Base-by-base conservation (phyloP, 1,140 invertebrate genomes). In the Galendromus occidentalis region DNA sequence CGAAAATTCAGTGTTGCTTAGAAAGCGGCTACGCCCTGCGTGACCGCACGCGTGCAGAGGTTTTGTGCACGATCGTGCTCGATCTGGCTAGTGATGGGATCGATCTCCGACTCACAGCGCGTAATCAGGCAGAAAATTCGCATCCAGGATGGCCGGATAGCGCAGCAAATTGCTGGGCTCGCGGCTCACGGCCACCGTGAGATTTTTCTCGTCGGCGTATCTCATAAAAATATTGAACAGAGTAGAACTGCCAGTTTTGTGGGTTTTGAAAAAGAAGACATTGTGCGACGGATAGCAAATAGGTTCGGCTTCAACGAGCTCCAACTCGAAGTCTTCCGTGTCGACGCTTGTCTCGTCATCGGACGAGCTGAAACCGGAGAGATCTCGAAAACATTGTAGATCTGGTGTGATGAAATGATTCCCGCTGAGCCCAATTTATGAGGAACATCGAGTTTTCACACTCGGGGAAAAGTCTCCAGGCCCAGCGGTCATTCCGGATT, bases 211-310 rank as follows among this genome's bases (percentile, higher is more conserved):
- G 2, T 59, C 51, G 17, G 51, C 51, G 9, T 29, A 59, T 59
- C 51, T 14, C 25, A 59, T 17, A 17, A 59, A 33, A 18, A 59
- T 9, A 25, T 59, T 59, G 51, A 59, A 25, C 2, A 59, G 4
- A 4, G 51, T 59, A 2, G 51, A 59, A 9, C 51, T 59, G 14
- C 51, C 51, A 4, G 51, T 59, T 33, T 59, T 59, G 22, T 59
- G 51, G 14, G 51, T 14, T 12, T 44, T 64, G 30, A 66, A 9
- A 47, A 47, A 67, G 59, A 55, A 65, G 59, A 29, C 33, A 66
- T 65, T n/a, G 12, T 20, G n/a, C 18, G 29, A 22, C 7, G 44
- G 20, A 9, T 20, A 5, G 22, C 44, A 45, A 2, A 17, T 20
- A 1, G 42, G 42, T 14, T 65, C 18, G 1, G 18, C 44, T 47